phyloP scores from a whole-genome alignment of 1,140 invertebrate genomes.

The Plodia interpunctella region DNA sequence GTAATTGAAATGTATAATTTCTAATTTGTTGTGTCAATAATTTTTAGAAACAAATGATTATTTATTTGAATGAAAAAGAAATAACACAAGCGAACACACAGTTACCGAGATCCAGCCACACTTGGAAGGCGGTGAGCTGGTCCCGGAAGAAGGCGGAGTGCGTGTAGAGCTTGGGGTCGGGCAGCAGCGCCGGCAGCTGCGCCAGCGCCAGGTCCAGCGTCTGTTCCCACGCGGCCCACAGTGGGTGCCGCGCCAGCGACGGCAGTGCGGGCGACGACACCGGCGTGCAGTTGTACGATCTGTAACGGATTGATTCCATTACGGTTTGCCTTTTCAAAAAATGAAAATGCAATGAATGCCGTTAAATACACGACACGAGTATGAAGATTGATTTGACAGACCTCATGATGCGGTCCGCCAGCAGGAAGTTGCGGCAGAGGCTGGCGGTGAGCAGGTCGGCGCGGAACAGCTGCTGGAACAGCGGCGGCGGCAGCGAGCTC shows the following conservation, averaged over 20 bases:
- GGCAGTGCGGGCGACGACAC: conserved; percentile 94
- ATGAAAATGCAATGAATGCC: no score
- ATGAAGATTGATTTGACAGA: conserved; percentile 14
- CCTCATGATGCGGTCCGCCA: conserved; percentile 97
- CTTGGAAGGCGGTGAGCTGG: conserved; percentile 98
- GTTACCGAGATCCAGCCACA: conserved; percentile 91
- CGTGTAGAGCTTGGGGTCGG: conserved; percentile 80
- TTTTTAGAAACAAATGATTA: no score
- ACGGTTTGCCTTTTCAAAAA: no score
- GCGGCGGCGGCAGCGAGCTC: conserved; percentile 94
- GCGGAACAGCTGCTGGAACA: conserved; percentile 97
- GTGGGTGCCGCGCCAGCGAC: conserved; percentile 91
- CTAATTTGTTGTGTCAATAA: no score
- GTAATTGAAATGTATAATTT: no score
- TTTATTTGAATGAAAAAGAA: no score
- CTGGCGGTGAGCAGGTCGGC: conserved; percentile 99
- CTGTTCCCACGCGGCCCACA: conserved; percentile 98
- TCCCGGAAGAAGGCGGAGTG: conserved; percentile 98
- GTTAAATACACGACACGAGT: no score
- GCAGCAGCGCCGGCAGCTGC: conserved; percentile 89
- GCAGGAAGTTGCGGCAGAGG: conserved; percentile 97
- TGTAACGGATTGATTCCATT: conserved; percentile 26
- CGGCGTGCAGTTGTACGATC: conserved; percentile 96
- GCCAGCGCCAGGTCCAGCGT: conserved; percentile 95
- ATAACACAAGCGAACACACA: no score